Base-by-base conservation (phyloP, 2,113 vertebrate genomes). In the Ploceus nigricollis region DNA sequence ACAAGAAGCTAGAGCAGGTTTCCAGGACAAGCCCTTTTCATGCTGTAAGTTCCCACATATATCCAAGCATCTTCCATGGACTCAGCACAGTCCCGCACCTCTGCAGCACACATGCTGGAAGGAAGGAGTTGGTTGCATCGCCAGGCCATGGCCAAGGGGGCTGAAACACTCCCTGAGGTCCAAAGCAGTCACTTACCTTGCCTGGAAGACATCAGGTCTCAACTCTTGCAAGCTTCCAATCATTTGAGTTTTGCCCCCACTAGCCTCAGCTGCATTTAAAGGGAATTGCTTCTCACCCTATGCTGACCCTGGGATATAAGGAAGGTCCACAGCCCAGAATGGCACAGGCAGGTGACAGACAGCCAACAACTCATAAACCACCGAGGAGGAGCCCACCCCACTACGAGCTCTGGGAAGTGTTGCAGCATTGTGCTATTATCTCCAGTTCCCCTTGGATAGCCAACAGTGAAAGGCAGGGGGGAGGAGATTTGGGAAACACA, bases 81-180 rank as follows among this genome's bases (percentile, higher is more conserved):
- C 30, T 64, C 76, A 51, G 80, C 54, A 35, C 17, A 77, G 83
- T 37, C 47, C 24, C 13, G 47, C 42, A 31, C 39, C 31, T 13
- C 58, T 1, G 0, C n/a, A n/a, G 69, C 37, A 37, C 30, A 16
- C 4, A 1, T 27, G 35, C 47, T 35, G 1, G 9, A 22, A 39
- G 72, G 51, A 30, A 57, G 61, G 53, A 54, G 39, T 12, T 17
- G 33, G 8, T 24, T 10, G 30, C 0, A 0, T 35, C 12, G 18
- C 24, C 70, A 61, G 56, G 31, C 21, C 27, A 11, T 1, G 5
- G 35, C 10, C 11, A 28, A 71, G 42, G 23, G 30, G 37, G 15
- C 18, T 31, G 51, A 50, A 82, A 79, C 4, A 2, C 18, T 75
- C 61, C 75, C 30, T 2, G 0, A 58, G 25, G 27, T 27, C 48